These are phyloP conservation scores for Campoletis sonorensis DNA, from an alignment of 1,140 invertebrate genomes.

Conservation along the genomic window DNA sequence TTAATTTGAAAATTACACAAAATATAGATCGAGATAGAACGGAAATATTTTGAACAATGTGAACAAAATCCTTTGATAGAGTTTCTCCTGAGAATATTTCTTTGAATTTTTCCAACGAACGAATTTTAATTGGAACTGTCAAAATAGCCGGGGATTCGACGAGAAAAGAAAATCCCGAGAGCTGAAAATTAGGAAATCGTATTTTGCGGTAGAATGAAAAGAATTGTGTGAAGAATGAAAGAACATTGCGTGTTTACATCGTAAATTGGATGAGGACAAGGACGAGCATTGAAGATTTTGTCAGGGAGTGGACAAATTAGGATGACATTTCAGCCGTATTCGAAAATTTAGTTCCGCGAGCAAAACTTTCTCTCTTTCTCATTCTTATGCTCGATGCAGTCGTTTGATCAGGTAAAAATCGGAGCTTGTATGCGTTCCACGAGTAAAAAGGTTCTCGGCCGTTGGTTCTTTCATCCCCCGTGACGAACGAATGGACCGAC, in stretches of 20 bases:
- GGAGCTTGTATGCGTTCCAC: constrained; percentile 53
- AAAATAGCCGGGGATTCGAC: neutral
- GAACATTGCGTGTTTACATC: constrained; percentile 50
- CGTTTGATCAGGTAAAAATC: constrained; percentile 68
- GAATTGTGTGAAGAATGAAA: constrained; percentile 33
- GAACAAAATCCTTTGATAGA: too few relatives aligned
- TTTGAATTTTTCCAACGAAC: too few relatives aligned
- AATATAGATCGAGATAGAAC: too few relatives aligned
- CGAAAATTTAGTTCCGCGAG: constrained; percentile 45
- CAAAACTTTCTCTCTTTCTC: neutral
- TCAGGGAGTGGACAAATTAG: constrained; percentile 69
- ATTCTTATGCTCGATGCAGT: neutral
- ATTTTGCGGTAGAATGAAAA: constrained; percentile 16
- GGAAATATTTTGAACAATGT: too few relatives aligned
- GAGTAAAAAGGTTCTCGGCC: constrained; percentile 64
- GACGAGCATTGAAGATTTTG: constrained; percentile 40
- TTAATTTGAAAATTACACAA: too few relatives aligned
- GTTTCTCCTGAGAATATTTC: too few relatives aligned
- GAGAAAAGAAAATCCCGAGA: neutral
- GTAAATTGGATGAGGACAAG: constrained; percentile 52
- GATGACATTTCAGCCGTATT: constrained; percentile 63
- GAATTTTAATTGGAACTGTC: neutral
- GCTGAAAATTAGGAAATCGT: neutral
- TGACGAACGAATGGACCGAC: constrained; percentile 55
- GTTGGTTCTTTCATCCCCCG: constrained; percentile 55